Conservation (phyloP, 2,113 vertebrate genomes). For the Girardinichthys multiradiatus region DNA sequence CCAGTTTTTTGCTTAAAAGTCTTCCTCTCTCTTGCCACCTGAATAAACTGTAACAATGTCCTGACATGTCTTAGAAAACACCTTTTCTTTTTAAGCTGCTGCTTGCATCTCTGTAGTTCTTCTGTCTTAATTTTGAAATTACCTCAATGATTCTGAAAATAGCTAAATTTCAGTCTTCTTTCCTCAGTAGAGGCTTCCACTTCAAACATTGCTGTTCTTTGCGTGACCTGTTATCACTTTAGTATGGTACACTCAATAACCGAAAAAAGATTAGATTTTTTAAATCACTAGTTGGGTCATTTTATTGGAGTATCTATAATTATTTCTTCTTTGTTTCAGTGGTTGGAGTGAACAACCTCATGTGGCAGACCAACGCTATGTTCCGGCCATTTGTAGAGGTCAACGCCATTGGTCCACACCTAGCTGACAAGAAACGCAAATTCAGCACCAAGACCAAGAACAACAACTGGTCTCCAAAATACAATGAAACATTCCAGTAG, state of each 20-base stretch:
- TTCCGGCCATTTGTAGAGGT: conserved; percentile 98
- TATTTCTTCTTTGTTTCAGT: conserved; percentile 76
- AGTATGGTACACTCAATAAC: neutral
- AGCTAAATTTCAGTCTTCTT: neutral
- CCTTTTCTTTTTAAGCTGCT: too few species aligned
- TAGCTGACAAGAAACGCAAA: conserved; percentile 94
- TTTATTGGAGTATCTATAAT: neutral
- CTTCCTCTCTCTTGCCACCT: neutral
- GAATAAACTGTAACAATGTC: neutral
- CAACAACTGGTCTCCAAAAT: conserved; percentile 99
- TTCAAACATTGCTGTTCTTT: too few species aligned
- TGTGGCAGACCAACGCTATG: conserved; percentile 95
- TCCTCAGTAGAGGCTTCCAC: neutral
- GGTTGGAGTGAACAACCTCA: conserved; percentile 90
- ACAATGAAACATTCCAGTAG: conserved; percentile 99
- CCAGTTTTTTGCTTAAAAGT: neutral
- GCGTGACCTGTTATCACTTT: neutral
- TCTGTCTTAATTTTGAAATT: too few species aligned
- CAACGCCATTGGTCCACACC: conserved; percentile 89
- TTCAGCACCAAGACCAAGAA: conserved; percentile 99
- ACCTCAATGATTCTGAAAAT: too few species aligned
- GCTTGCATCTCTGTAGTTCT: too few species aligned
- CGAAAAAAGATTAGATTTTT: neutral
- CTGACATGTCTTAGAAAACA: neutral
- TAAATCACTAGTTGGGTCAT: neutral